Evolutionary conservation across 2,797 vertebrate genomes (phyloP).

Genomic region (Squalus acanthias): DNA sequence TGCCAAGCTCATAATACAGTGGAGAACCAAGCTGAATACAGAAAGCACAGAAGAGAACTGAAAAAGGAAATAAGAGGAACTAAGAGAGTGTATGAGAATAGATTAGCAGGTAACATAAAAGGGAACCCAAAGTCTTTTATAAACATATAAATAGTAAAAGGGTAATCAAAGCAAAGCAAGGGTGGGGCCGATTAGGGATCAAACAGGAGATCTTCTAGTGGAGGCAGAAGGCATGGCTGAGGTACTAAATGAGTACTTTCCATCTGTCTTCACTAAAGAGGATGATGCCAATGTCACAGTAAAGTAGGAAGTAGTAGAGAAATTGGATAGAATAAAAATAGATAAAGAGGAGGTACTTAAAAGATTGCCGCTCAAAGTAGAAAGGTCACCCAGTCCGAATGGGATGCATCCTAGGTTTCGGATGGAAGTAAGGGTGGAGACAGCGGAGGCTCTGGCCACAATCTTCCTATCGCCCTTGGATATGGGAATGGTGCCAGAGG

Average conservation of each 20-base stretch:
- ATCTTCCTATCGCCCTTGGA: background rate
- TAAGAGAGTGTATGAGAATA: background rate
- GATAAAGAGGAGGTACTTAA: background rate
- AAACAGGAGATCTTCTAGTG: background rate
- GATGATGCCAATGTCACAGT: background rate
- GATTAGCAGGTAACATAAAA: background rate
- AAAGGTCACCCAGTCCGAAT: background rate
- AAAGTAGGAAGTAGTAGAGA: background rate
- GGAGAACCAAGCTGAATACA: background rate
- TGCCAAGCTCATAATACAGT: background rate
- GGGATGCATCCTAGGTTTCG: background rate
- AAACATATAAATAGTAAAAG: background rate
- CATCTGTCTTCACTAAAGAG: background rate
- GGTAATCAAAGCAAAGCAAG: background rate
- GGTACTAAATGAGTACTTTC: background rate
- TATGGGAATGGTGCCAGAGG: background rate
- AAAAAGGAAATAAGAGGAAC: background rate
- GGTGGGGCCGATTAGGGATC: background rate
- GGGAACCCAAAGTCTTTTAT: background rate
- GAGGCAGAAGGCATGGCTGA: background rate
- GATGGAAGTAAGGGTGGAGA: background rate
- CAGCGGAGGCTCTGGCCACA: background rate
- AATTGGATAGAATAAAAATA: background rate
- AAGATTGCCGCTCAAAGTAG: background rate
- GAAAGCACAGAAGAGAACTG: background rate